Base-by-base conservation (phyloP, 2,888 invertebrate species). In the Aspidiotus rigidus region DNA sequence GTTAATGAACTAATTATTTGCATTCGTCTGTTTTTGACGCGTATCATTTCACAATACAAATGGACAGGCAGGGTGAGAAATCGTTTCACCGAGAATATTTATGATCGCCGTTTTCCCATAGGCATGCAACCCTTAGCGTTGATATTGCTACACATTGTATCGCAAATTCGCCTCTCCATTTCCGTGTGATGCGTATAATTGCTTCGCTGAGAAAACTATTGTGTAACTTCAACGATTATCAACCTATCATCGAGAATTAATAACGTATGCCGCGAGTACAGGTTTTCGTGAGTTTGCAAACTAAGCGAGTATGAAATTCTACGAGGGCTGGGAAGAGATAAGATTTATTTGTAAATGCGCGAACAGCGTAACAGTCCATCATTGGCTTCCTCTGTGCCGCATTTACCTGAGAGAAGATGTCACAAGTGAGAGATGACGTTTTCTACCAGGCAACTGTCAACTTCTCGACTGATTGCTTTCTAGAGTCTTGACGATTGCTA, bases 1-100 rank as follows among this genome's bases (percentile, higher is more conserved):
- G 66, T 66, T 66, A 66, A 66, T 66, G 66, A 66, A 66, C 66
- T 66, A 66, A 66, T 66, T 66, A 66, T 66, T 66, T 66, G 66
- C 66, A 66, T 66, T 66, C 66, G 66, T 66, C 66, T 66, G 66
- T 66, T 66, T 66, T 66, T 66, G 66, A 66, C 66, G 66, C 59
- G 59, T 44, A 66, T 66, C 66, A 66, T 66, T 66, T 66, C 59
- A 66, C 59, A 28, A 66, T 66, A 42, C 59, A 42, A 66, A 66
- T 66, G 66, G 66, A 66, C 66, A 28, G 59, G 66, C 59, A 54
- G 10, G 49, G n/a, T n/a, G 49, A 49, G 49, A 49, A 49, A 49
- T 11, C 49, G 49, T 11, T 28, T 28, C 49, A 49, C 11, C n/a
- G 10, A 49, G 49, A n/a, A n/a, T 11, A 13, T 49, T 13, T 13